phyloP scores from a whole-genome alignment of 2,888 invertebrate species.

The Tridacna crocea region DNA sequence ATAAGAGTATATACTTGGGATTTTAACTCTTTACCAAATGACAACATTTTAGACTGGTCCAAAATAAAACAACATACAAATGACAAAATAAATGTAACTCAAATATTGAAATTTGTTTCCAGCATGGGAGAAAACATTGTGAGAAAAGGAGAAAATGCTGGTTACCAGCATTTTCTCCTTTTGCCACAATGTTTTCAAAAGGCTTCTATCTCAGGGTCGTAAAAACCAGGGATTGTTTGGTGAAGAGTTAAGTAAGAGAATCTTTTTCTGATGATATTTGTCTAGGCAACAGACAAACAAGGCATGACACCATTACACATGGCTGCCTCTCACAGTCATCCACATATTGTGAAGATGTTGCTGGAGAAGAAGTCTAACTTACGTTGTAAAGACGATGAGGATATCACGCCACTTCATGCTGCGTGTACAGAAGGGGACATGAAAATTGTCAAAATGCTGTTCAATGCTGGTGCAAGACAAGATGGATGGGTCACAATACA shows the following conservation, averaged over 20 bases:
- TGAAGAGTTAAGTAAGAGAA: not conserved
- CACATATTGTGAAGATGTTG: conserved; percentile 78
- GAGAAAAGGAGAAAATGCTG: too few relatives aligned
- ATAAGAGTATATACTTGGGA: too few relatives aligned
- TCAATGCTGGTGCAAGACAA: conserved; percentile 87
- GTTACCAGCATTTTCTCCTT: too few relatives aligned
- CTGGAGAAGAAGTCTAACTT: conserved; percentile 89
- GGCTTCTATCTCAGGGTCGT: not conserved
- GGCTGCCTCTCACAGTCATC: conserved; percentile 83
- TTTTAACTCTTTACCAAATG: too few relatives aligned
- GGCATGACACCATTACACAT: conserved; percentile 89
- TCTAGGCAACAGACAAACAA: conserved; percentile 88
- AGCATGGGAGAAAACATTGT: too few relatives aligned
- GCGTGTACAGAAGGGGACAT: conserved; percentile 89
- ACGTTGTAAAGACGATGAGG: conserved; percentile 79
- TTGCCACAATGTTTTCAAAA: too few relatives aligned
- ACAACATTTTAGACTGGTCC: too few relatives aligned
- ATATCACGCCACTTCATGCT: conserved; percentile 91
- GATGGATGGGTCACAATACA: conserved; percentile 86
- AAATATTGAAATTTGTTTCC: too few relatives aligned
- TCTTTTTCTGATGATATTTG: not conserved
- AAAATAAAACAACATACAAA: too few relatives aligned
- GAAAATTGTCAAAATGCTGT: conserved; percentile 86
- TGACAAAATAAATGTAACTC: too few relatives aligned
- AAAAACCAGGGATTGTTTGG: not conserved